Conservation (phyloP, 2,113 vertebrate genomes). For the Pica pica region DNA sequence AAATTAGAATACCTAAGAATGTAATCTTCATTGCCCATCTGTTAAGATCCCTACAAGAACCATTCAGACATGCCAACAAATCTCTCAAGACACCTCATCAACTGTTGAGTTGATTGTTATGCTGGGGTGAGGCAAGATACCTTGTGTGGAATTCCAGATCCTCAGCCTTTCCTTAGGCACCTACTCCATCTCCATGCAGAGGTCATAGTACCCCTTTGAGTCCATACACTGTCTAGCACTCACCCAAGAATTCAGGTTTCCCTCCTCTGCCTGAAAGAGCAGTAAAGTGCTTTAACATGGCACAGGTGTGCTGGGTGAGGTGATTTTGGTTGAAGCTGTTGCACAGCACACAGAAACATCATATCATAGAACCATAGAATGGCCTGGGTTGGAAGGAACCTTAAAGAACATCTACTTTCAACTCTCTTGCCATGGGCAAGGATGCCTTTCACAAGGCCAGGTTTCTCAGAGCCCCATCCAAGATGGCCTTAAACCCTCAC, state of each 20-base stretch:
- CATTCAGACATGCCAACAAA: not conserved
- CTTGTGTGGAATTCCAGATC: not conserved
- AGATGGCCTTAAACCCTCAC: not conserved
- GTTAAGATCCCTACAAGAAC: not conserved
- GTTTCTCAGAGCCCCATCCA: not conserved
- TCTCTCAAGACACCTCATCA: not conserved
- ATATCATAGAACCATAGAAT: not conserved
- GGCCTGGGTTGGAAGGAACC: not conserved
- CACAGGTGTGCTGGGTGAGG: not conserved
- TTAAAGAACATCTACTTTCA: not conserved
- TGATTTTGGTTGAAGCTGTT: not conserved
- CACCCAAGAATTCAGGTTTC: not conserved
- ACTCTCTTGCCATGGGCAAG: not conserved
- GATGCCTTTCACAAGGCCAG: not conserved
- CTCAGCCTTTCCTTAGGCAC: not conserved
- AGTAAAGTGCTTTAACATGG: not conserved
- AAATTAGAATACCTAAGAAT: not conserved
- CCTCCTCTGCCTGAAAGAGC: not conserved
- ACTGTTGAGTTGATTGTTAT: not conserved
- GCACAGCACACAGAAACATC: not conserved
- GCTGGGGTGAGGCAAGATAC: not conserved
- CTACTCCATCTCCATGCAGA: not conserved
- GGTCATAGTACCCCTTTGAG: fast-evolving
- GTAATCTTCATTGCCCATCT: not conserved
- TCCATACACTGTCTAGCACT: too few relatives aligned